These are phyloP conservation scores for Rattus rattus DNA, from an alignment of 2,113 vertebrate species.

Conservation along the genomic window DNA sequence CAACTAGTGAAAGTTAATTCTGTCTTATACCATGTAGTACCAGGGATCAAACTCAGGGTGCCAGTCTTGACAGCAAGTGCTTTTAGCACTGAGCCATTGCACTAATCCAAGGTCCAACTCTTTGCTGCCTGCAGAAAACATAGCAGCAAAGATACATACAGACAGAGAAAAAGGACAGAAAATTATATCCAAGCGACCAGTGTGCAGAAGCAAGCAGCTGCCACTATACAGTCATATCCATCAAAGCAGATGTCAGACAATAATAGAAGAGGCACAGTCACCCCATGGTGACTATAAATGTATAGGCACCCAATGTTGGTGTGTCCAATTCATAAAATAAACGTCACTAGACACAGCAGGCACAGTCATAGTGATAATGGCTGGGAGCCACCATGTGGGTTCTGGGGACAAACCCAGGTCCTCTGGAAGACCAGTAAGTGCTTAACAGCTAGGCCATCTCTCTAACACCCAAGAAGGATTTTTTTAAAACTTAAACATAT, in stretches of 20 bases:
- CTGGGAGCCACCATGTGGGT: not conserved
- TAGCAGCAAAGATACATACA: not conserved
- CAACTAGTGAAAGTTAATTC: not conserved
- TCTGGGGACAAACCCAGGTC: not conserved
- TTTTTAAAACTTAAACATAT: not conserved
- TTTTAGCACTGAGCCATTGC: not conserved
- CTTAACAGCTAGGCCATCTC: not conserved
- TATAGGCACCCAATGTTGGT: not conserved
- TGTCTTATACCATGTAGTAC: not conserved
- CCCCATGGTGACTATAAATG: no score
- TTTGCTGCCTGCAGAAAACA: not conserved
- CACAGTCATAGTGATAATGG: not conserved
- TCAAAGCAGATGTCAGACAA: not conserved
- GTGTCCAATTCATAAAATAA: not conserved
- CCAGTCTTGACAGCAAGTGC: not conserved
- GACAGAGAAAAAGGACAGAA: not conserved
- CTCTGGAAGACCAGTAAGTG: not conserved
- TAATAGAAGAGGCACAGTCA: not conserved
- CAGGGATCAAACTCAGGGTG: not conserved
- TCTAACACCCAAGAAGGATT: not conserved
- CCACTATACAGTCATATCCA: not conserved
- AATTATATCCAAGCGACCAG: not conserved
- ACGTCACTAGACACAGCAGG: not conserved
- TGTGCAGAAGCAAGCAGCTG: not conserved
- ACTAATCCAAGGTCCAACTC: not conserved